Percentiles rank a stretch among this genome's conserved stretches.
These are phyloP conservation scores for Zoanthus solanderi DNA, from an alignment of 92 coral and sea anemone species.

Conservation along the genomic window DNA sequence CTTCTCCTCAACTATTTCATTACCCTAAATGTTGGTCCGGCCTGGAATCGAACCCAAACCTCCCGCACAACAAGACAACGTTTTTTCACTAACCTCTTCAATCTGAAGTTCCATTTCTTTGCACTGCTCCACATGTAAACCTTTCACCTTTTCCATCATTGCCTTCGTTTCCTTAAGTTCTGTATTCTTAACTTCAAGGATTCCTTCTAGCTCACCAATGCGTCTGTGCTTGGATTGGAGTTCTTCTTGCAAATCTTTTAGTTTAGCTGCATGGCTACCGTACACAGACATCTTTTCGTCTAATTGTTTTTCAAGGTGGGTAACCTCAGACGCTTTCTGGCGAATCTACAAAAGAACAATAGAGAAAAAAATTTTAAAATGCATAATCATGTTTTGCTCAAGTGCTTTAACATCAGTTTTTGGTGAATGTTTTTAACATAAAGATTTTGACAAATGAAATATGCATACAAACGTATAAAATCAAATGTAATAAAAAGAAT, in stretches of 20 bases:
- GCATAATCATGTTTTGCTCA: neutral
- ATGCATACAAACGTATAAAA: no score
- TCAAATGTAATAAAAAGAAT: no score
- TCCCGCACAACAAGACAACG: no score
- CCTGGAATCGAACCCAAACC: no score
- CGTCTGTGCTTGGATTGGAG: conserved; percentile 68
- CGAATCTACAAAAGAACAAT: conserved; percentile 67
- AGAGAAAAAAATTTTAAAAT: neutral
- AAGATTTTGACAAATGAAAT: no score
- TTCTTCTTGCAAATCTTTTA: conserved; percentile 76
- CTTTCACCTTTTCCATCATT: conserved; percentile 85
- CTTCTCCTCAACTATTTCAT: no score
- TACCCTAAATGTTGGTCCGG: no score
- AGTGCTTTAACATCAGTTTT: neutral
- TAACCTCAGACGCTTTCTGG: conserved; percentile 73
- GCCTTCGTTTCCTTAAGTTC: conserved; percentile 78
- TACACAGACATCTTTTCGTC: conserved; percentile 82
- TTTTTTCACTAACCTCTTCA: conserved; percentile 76
- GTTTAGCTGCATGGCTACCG: conserved; percentile 70
- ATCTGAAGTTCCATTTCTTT: conserved; percentile 90
- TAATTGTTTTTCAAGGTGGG: conserved; percentile 81
- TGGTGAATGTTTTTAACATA: no score
- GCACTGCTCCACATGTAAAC: conserved; percentile 92
- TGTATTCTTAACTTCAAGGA: conserved; percentile 73
- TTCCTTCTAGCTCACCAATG: conserved; percentile 70